A percentile compares a stretch with the other conserved stretches of the same genome.
Evolutionary conservation across 1,140 invertebrate genomes (phyloP).

Genomic region (Myzus persicae): DNA sequence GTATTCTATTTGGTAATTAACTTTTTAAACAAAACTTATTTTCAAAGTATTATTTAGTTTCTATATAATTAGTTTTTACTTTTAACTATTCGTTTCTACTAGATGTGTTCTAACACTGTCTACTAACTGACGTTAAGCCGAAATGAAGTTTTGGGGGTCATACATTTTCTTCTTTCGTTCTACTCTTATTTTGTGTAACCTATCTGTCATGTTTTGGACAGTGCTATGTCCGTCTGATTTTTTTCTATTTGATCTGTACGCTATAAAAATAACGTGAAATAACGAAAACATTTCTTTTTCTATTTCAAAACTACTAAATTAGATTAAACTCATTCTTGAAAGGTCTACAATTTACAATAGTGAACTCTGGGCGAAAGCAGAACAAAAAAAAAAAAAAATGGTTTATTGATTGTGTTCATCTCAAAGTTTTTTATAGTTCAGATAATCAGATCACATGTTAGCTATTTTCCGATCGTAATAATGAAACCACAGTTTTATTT

Average conservation of each 20-base stretch:
- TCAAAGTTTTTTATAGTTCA: neutral
- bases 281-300: neutral
- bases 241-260: neutral
- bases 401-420: neutral
- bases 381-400: neutral
- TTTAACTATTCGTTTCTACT: neutral
- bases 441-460: neutral
- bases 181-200: neutral
- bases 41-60: neutral
- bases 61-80: neutral
- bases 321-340: neutral
- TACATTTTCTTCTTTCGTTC: neutral
- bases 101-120: neutral
- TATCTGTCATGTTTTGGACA: neutral
- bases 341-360: neutral
- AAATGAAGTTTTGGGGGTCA: neutral
- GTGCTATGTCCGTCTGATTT: neutral
- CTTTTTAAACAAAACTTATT: neutral
- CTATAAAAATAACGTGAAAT: neutral
- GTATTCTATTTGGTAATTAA: neutral
- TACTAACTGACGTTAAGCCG: neutral
- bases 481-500: neutral
- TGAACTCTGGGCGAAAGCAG: neutral
- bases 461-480: neutral
- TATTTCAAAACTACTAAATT: neutral